These are phyloP conservation scores for Oreochromis niloticus DNA, from an alignment of 2,113 vertebrate genomes.

Conservation along the genomic window DNA sequence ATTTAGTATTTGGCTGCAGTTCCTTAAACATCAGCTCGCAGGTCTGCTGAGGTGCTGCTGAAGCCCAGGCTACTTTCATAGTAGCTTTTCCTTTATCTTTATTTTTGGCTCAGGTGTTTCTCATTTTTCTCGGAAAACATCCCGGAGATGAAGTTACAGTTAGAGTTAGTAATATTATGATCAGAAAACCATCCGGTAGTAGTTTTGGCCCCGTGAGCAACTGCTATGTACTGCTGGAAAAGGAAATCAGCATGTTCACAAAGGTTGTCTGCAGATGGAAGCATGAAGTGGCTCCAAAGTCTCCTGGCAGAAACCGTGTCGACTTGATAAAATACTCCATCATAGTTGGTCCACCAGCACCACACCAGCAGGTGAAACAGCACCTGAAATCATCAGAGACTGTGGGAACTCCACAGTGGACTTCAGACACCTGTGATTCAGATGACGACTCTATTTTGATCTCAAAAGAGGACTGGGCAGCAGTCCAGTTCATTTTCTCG, in stretches of 20 bases:
- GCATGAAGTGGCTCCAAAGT: neutral
- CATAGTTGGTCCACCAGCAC: too few relatives aligned
- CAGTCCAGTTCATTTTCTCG: neutral
- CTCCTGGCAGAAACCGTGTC: neutral
- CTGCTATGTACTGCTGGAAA: neutral
- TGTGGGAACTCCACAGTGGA: neutral
- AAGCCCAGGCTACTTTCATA: neutral
- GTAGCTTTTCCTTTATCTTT: rapidly evolving
- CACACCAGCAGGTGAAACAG: neutral
- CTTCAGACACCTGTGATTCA: neutral
- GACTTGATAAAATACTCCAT: neutral
- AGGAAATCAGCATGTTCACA: neutral
- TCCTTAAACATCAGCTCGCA: neutral
- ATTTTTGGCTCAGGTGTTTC: neutral
- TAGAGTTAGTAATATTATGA: rapidly evolving
- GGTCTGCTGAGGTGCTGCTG: neutral
- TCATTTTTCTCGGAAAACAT: neutral
- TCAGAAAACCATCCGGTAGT: neutral
- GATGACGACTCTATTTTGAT: neutral
- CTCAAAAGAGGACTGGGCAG: neutral
- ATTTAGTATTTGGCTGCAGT: rapidly evolving
- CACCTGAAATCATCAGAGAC: neutral
- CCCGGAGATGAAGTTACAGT: neutral
- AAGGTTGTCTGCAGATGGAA: neutral
- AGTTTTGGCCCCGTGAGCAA: neutral